A percentile compares a stretch with the other conserved stretches of the same genome.
Conservation (phyloP, 92 coral and sea anemone genomes). For the Virgularia gustaviana region DNA sequence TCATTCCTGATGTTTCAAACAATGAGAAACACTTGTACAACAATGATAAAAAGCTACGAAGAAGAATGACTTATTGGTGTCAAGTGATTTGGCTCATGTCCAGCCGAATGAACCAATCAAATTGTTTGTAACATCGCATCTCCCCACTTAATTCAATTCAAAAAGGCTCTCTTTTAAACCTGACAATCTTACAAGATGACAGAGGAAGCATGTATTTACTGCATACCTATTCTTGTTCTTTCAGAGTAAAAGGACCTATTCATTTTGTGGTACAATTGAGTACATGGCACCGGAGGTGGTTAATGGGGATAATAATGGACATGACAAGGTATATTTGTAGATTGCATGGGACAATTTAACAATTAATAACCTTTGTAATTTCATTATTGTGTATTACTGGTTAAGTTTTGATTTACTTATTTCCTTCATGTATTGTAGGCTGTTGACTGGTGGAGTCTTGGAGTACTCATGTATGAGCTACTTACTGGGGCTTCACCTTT, state of each 20-base stretch:
- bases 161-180: too few relatives aligned
- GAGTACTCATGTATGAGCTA: conserved; percentile 90
- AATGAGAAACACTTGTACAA: too few relatives aligned
- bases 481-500: conserved; percentile 98
- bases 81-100: too few relatives aligned
- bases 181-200: too few relatives aligned
- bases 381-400: background rate
- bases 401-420: background rate
- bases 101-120: too few relatives aligned
- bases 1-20: too few relatives aligned
- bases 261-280: conserved; percentile 98
- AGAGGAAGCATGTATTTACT: too few relatives aligned
- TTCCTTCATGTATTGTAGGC: conserved; percentile 66
- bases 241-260: conserved; percentile 88
- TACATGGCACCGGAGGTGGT: conserved; percentile 99
- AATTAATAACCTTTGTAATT: background rate
- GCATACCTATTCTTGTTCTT: background rate
- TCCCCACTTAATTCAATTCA: too few relatives aligned
- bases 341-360: background rate
- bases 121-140: too few relatives aligned
- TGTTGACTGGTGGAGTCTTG: conserved; percentile 99
- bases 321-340: conserved; percentile 75
- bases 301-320: conserved; percentile 90
- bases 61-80: too few relatives aligned
- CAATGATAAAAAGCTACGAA: too few relatives aligned